phyloP scores from a whole-genome alignment of 1,140 invertebrate genomes.

The Lasioglossum baleicum region DNA sequence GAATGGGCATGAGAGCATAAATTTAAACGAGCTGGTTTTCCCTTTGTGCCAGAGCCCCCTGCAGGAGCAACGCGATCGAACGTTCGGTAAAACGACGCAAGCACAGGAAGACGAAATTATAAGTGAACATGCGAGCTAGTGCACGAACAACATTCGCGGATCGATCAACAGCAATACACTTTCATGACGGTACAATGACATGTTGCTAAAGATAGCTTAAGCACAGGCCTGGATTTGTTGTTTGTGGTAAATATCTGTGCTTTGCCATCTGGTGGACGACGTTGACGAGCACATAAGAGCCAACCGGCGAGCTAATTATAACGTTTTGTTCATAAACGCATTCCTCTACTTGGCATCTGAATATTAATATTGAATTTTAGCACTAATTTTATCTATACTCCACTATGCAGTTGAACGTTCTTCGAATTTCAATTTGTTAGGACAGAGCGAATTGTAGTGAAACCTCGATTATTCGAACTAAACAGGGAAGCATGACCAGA shows the following conservation, averaged over 20 bases:
- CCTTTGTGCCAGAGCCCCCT: background rate
- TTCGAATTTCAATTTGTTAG: background rate
- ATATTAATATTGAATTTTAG: background rate
- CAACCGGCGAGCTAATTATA: background rate
- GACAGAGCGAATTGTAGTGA: too few species aligned
- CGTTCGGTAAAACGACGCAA: background rate
- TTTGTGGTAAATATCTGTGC: slow-evolving; percentile 15
- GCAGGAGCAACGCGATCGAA: background rate
- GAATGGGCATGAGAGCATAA: background rate
- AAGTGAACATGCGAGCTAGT: background rate
- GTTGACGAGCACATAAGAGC: background rate
- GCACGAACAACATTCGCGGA: background rate
- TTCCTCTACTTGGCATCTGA: background rate
- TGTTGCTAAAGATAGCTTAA: slow-evolving; percentile 17
- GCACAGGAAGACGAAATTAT: background rate
- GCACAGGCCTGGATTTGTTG: slow-evolving; percentile 15
- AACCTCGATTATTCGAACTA: too few species aligned
- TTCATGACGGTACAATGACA: slow-evolving; percentile 49
- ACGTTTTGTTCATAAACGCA: background rate
- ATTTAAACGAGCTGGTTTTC: background rate
- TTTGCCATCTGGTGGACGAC: background rate
- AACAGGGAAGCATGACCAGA: too few species aligned
- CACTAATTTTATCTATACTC: too few species aligned
- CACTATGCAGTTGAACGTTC: too few species aligned
- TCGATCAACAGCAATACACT: slow-evolving; percentile 17